Conservation (phyloP, 1,140 invertebrate species). For the Ectropis grisescens region DNA sequence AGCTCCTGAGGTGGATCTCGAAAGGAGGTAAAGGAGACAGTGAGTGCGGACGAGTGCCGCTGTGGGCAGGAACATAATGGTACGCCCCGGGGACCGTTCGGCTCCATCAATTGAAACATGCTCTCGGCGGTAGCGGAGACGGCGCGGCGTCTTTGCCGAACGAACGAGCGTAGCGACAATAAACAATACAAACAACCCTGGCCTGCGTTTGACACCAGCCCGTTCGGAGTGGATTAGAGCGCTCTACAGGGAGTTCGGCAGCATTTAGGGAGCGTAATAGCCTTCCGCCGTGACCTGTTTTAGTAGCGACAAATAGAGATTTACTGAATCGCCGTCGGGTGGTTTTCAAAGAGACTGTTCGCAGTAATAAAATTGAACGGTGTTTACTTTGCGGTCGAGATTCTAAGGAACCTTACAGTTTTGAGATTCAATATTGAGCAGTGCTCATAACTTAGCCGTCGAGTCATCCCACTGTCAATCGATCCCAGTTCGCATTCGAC, state of each 20-base stretch:
- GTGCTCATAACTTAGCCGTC: constrained; percentile 15
- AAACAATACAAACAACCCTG: constrained; percentile 67
- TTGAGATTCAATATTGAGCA: constrained; percentile 12
- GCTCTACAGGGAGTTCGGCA: constrained; percentile 61
- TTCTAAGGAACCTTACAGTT: constrained; percentile 15
- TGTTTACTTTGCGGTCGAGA: constrained; percentile 54
- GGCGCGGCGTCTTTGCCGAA: constrained; percentile 45
- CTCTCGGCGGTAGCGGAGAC: constrained; percentile 19
- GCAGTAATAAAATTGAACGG: constrained; percentile 61
- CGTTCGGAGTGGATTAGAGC: constrained; percentile 66
- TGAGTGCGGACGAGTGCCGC: constrained; percentile 29
- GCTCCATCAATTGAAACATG: constrained; percentile 54
- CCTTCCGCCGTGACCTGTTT: constrained; percentile 66
- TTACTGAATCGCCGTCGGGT: constrained; percentile 55
- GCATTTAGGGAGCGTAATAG: constrained; percentile 66
- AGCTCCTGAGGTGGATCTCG: constrained; percentile 7
- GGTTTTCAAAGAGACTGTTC: constrained; percentile 44
- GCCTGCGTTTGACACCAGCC: constrained; percentile 66
- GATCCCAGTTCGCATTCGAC: constrained; percentile 28
- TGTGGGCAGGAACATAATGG: constrained; percentile 32
- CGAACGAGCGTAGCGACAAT: constrained; percentile 55
- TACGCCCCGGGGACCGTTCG: constrained; percentile 27
- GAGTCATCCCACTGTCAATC: constrained; percentile 29
- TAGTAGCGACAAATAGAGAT: constrained; percentile 69
- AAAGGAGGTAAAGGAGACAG: constrained; percentile 15